Conservation (phyloP, 2,888 invertebrate genomes). For the Xestia c-nigrum region DNA sequence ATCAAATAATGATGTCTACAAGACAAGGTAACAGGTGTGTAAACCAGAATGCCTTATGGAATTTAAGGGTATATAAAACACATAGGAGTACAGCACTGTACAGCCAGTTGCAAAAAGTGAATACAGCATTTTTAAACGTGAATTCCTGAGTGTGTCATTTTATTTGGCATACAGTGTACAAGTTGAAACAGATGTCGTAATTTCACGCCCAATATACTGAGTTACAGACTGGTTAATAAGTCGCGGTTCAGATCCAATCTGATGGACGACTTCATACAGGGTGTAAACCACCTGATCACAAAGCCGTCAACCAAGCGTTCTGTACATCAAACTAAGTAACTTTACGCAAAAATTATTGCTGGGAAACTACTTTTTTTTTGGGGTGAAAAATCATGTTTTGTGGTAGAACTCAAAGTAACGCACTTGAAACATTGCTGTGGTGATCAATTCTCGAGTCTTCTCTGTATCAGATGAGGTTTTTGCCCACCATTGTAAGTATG, state of each 20-base stretch:
- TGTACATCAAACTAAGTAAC: too few species aligned
- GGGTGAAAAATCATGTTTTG: too few species aligned
- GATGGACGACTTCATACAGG: constrained; percentile 27
- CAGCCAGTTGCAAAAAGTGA: constrained; percentile 6
- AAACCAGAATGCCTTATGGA: background rate
- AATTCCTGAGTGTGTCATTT: constrained; percentile 9
- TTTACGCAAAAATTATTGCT: too few species aligned
- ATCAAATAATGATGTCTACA: background rate
- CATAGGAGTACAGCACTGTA: background rate
- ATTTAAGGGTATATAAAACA: background rate
- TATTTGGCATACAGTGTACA: constrained; percentile 29
- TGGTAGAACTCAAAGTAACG: too few species aligned
- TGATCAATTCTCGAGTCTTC: background rate
- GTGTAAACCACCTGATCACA: too few species aligned
- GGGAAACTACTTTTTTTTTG: too few species aligned
- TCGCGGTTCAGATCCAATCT: constrained; percentile 35
- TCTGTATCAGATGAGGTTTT: background rate
- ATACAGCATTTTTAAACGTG: background rate
- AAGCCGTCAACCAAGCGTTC: too few species aligned
- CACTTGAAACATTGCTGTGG: too few species aligned
- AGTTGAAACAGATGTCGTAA: constrained; percentile 51
- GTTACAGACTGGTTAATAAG: constrained; percentile 29
- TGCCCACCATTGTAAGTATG: background rate
- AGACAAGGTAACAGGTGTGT: constrained; percentile 19
- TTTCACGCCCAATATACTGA: constrained; percentile 50